phyloP scores from a whole-genome alignment of 1,140 invertebrate species.

The Drosophila suzukii region DNA sequence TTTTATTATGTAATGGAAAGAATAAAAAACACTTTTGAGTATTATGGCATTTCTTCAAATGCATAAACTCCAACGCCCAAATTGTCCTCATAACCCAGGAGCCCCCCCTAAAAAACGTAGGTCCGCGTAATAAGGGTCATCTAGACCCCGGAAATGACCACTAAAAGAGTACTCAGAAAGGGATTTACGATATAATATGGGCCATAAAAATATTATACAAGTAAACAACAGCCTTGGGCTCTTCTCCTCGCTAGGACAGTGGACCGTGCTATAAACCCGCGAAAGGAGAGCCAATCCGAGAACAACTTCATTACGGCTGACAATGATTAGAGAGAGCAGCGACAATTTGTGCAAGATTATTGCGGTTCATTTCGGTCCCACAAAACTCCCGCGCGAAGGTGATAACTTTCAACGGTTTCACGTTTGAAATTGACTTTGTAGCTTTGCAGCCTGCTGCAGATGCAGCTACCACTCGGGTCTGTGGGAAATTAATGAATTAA shows the following conservation, averaged over 20 bases:
- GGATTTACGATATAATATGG: constrained; percentile 29
- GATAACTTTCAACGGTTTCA: constrained; percentile 82
- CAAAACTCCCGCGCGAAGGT: constrained; percentile 65
- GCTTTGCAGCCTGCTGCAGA: constrained; percentile 16
- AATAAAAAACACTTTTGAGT: too few relatives aligned
- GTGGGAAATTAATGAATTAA: constrained; percentile 83
- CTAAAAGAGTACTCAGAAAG: constrained; percentile 32
- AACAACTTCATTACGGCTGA: constrained; percentile 49
- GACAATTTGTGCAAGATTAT: constrained; percentile 55
- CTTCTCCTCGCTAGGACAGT: neutral
- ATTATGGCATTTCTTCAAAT: neutral
- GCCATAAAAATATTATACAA: constrained; percentile 46
- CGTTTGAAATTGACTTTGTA: constrained; percentile 71
- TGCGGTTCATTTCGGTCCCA: constrained; percentile 50
- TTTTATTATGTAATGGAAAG: neutral
- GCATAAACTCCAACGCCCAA: neutral
- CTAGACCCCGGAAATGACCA: constrained; percentile 8
- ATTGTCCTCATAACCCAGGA: neutral
- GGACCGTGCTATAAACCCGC: constrained; percentile 8
- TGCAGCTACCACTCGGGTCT: constrained; percentile 44
- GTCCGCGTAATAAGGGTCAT: constrained; percentile 14
- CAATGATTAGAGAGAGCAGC: constrained; percentile 53
- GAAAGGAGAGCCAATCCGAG: constrained; percentile 17
- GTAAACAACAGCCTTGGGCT: constrained; percentile 11
- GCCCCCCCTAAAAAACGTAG: neutral